Conservation (phyloP, 2,888 invertebrate genomes). For the Lomographa bimaculata region DNA sequence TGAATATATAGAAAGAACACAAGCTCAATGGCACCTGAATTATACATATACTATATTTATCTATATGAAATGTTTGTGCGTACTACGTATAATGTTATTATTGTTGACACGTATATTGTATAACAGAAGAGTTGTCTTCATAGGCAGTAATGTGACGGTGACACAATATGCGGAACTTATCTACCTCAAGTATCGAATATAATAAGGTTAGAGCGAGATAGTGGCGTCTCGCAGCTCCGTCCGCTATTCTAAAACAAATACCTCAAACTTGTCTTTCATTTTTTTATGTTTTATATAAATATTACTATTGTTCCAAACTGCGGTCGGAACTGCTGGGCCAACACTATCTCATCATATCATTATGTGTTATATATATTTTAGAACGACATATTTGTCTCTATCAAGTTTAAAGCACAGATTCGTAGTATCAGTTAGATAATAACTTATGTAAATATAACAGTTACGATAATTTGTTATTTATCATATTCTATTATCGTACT, state of each 20-base stretch:
- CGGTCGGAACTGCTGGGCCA: slow-evolving; percentile 22
- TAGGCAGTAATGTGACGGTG: slow-evolving; percentile 69
- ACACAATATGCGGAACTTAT: slow-evolving; percentile 71
- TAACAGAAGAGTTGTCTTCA: slow-evolving; percentile 66
- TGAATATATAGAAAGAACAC: slow-evolving; percentile 21
- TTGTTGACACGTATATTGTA: slow-evolving; percentile 64
- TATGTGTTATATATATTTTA: slow-evolving; percentile 52
- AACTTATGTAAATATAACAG: slow-evolving; percentile 73
- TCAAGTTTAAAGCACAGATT: slow-evolving; percentile 70
- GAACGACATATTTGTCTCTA: slow-evolving; percentile 64
- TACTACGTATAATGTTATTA: slow-evolving; percentile 55
- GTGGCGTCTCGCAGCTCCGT: slow-evolving; percentile 39
- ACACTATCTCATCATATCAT: slow-evolving; percentile 31
- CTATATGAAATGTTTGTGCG: slow-evolving; percentile 46
- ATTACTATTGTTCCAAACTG: slow-evolving; percentile 29
- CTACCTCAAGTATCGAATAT: slow-evolving; percentile 80
- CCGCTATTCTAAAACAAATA: slow-evolving; percentile 39
- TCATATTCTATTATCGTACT: slow-evolving; percentile 75
- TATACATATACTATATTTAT: slow-evolving; percentile 27
- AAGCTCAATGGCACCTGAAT: slow-evolving; percentile 16
- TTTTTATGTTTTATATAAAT: slow-evolving; percentile 48
- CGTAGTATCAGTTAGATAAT: slow-evolving; percentile 68
- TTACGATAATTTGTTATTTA: slow-evolving; percentile 78
- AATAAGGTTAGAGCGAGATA: slow-evolving; percentile 65
- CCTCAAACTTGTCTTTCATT: slow-evolving; percentile 67